Percentiles rank a stretch among this genome's conserved stretches.
Conservation (phyloP, 2,797 vertebrate species). For the Morus bassanus region DNA sequence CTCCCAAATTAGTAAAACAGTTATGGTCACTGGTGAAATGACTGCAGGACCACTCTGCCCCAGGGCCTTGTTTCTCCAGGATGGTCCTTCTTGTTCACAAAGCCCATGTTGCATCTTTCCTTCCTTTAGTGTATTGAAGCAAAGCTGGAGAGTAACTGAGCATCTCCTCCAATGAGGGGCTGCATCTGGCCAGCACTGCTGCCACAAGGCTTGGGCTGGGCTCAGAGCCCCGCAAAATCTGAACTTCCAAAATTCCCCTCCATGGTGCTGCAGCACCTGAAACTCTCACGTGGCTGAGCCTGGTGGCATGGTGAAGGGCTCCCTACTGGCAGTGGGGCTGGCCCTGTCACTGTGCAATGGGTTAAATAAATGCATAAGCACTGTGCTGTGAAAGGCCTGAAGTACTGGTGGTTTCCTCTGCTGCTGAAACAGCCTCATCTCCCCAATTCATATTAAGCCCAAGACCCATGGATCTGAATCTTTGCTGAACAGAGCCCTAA, state of each 20-base stretch:
- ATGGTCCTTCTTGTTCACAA: neutral
- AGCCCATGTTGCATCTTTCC: rapidly evolving
- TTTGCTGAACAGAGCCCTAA: slow-evolving; percentile 18
- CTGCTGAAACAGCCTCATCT: neutral
- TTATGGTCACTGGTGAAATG: neutral
- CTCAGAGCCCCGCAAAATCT: neutral
- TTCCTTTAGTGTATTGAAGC: neutral
- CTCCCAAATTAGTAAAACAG: rapidly evolving
- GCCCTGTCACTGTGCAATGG: rapidly evolving
- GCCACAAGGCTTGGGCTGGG: neutral
- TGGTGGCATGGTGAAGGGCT: neutral
- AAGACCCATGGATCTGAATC: neutral
- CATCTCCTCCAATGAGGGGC: rapidly evolving
- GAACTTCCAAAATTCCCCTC: neutral
- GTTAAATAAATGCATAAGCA: neutral
- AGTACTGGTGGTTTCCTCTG: neutral
- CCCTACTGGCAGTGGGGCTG: neutral
- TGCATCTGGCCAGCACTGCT: neutral
- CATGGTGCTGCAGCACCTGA: neutral
- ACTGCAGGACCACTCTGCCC: neutral
- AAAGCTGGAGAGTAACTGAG: neutral
- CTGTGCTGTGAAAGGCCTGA: neutral
- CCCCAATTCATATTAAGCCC: neutral
- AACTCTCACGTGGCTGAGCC: neutral
- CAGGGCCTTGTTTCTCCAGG: neutral